A percentile compares a stretch with the other conserved stretches of the same genome.
phyloP scores from a whole-genome alignment of 2,797 vertebrate species.

The Bucorvus abyssinicus region DNA sequence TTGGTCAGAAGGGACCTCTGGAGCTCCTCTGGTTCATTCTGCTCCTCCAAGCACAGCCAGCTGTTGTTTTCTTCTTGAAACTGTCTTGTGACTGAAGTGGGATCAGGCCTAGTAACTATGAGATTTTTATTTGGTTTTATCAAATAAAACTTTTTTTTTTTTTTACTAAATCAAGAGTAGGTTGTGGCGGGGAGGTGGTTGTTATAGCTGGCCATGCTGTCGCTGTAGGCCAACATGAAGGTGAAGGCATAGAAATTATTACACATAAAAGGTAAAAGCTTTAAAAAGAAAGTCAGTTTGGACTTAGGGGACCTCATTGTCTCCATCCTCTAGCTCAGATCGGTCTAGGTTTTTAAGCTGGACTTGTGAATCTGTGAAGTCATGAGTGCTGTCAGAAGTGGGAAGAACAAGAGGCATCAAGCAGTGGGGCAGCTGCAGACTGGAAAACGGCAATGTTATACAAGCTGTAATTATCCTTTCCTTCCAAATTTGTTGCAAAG shows the following conservation, averaged over 20 bases:
- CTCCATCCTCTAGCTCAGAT: not conserved
- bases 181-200: not conserved
- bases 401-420: not conserved
- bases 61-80: not conserved
- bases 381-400: accelerated
- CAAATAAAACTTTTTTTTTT: not conserved
- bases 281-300: not conserved
- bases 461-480: not conserved
- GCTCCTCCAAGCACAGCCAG: not conserved
- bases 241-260: not conserved
- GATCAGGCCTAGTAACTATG: not conserved
- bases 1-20: not conserved
- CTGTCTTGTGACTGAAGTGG: not conserved
- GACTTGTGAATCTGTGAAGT: not conserved
- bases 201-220: not conserved
- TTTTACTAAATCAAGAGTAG: not conserved
- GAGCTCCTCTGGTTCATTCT: not conserved
- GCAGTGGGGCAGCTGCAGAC: not conserved
- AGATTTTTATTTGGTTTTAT: not conserved
- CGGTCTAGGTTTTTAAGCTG: not conserved
- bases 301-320: not conserved
- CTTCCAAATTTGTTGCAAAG: not conserved
- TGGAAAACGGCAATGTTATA: not conserved
- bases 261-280: not conserved
- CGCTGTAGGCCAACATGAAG: not conserved